These are phyloP conservation scores for Drosophila bocki DNA, from an alignment of 1,140 invertebrate species.

Conservation along the genomic window DNA sequence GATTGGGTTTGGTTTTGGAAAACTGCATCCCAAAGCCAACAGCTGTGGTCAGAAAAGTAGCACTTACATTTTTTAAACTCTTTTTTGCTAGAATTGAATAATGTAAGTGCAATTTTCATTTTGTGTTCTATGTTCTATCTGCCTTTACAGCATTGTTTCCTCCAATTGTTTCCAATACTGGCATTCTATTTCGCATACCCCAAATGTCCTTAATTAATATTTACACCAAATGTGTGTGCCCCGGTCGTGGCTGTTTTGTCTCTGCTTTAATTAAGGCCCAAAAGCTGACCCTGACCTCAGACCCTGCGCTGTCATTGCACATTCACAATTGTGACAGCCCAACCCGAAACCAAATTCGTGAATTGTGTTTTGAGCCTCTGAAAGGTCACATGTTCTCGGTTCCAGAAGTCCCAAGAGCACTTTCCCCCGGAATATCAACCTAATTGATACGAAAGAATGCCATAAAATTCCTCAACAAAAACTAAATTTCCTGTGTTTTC, in stretches of 20 bases:
- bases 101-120: no score
- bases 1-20: neutral
- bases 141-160: neutral
- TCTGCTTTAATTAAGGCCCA: conserved; percentile 39
- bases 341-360: conserved; percentile 23
- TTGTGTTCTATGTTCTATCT: no score
- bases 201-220: conserved; percentile 33
- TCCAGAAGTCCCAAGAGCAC: no score
- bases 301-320: conserved; percentile 2
- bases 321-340: conserved; percentile 17
- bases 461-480: no score
- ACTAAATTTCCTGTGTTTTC: neutral
- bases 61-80: neutral
- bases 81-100: no score
- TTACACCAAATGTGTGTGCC: conserved; percentile 23
- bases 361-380: conserved; percentile 49
- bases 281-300: conserved; percentile 15
- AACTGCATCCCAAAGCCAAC: no score
- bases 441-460: neutral
- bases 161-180: neutral
- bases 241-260: conserved; percentile 4
- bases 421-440: neutral
- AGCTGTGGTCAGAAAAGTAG: neutral
- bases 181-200: neutral
- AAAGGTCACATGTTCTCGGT: neutral